A percentile compares a stretch with the other conserved stretches of the same genome.
phyloP scores from a whole-genome alignment of 2,888 invertebrate genomes.

The Xestia c-nigrum region DNA sequence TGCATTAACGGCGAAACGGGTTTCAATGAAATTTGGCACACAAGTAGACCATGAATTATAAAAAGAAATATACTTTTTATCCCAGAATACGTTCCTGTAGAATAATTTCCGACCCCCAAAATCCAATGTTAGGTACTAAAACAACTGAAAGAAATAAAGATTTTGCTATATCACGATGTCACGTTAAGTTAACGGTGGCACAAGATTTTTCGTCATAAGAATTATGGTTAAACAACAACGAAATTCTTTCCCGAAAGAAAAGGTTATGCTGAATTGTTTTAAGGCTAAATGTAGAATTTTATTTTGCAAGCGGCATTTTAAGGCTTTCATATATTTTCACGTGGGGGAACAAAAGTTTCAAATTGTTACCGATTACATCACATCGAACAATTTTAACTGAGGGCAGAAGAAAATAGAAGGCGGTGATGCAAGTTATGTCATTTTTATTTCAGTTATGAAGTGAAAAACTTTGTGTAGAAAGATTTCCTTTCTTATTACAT shows the following conservation, averaged over 20 bases:
- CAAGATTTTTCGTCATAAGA: background rate
- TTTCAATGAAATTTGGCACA: background rate
- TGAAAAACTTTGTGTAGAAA: background rate
- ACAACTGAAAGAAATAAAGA: background rate
- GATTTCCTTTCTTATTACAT: background rate
- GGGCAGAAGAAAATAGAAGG: background rate
- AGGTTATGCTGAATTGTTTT: constrained; percentile 1
- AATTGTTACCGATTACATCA: constrained; percentile 30
- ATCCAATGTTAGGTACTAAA: background rate
- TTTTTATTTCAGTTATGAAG: background rate
- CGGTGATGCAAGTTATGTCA: constrained; percentile 9
- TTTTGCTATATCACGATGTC: background rate
- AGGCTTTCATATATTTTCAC: constrained; percentile 23
- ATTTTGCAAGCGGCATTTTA: constrained; percentile 13
- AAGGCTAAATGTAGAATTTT: constrained; percentile 16
- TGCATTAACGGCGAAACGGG: background rate
- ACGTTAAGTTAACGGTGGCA: constrained; percentile 20
- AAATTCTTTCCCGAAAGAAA: constrained; percentile 7
- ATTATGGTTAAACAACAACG: constrained; percentile 5
- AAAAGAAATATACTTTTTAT: background rate
- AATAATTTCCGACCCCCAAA: background rate
- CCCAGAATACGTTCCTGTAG: background rate
- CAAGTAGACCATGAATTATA: background rate
- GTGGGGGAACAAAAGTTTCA: constrained; percentile 23
- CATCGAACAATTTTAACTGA: constrained; percentile 11